These are phyloP conservation scores for Melieria crassipennis DNA, from an alignment of 2,888 invertebrate genomes.

Conservation along the genomic window DNA sequence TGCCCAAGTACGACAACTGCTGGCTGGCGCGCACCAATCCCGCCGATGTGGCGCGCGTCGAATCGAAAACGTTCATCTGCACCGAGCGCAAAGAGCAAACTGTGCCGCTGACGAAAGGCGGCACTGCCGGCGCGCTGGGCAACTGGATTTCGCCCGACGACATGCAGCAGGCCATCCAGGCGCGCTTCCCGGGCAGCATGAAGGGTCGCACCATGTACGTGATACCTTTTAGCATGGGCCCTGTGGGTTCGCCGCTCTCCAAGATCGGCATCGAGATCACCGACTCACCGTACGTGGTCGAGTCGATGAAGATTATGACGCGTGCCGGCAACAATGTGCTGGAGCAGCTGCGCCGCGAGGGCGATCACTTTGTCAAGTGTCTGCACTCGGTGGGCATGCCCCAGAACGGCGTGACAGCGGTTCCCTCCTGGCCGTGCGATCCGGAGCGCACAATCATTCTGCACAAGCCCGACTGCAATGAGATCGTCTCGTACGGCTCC, in stretches of 20 bases:
- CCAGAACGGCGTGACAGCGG: conserved; percentile 69
- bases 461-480: conserved; percentile 71
- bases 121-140: conserved; percentile 85
- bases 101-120: conserved; percentile 80
- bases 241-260: conserved; percentile 91
- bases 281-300: conserved; percentile 96
- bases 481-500: conserved; percentile 76
- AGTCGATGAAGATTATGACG: conserved; percentile 98
- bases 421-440: conserved; percentile 94
- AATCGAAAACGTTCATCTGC: conserved; percentile 94
- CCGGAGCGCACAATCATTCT: conserved; percentile 93
- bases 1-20: conserved; percentile 92
- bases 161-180: conserved; percentile 80
- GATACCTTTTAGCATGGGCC: conserved; percentile 99
- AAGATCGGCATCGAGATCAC: conserved; percentile 98
- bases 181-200: conserved; percentile 91
- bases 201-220: conserved; percentile 96
- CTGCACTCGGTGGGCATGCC: conserved; percentile 94
- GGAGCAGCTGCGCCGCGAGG: conserved; percentile 68
- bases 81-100: conserved; percentile 83
- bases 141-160: conserved; percentile 91
- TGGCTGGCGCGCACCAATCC: conserved; percentile 97
- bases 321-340: conserved; percentile 77
- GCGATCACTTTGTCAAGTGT: conserved; percentile 80
- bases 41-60: conserved; percentile 96